These are phyloP conservation scores for Epizoanthus stellaris DNA, from an alignment of 92 coral and sea anemone genomes.

Conservation along the genomic window DNA sequence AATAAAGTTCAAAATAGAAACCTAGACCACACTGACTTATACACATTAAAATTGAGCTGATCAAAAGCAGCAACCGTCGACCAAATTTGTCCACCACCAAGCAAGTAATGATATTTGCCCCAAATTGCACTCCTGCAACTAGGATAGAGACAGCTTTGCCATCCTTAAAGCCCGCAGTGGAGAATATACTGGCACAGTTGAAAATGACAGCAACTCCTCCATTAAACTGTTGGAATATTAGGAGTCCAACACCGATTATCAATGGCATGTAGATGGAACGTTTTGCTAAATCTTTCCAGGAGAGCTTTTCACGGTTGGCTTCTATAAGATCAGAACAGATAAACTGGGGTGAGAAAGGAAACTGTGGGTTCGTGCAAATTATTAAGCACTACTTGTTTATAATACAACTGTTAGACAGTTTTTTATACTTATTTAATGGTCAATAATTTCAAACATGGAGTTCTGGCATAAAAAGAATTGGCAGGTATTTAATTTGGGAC, in stretches of 20 bases:
- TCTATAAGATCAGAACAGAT: conserved; percentile 32
- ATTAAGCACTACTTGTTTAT: too few relatives aligned
- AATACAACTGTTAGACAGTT: too few relatives aligned
- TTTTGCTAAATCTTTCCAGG: conserved; percentile 61
- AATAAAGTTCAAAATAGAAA: conserved; percentile 62
- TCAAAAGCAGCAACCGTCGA: conserved; percentile 67
- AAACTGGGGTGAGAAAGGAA: too few relatives aligned
- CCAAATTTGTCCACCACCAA: conserved; percentile 73
- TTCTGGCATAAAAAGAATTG: too few relatives aligned
- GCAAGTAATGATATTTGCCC: conserved; percentile 56
- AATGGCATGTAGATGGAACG: conserved; percentile 72
- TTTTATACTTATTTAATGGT: too few relatives aligned
- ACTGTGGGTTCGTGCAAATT: too few relatives aligned
- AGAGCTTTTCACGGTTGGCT: conserved; percentile 31
- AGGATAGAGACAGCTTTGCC: conserved; percentile 66
- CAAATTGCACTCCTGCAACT: conserved; percentile 65
- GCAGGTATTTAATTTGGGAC: too few relatives aligned
- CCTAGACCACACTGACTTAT: conserved; percentile 73
- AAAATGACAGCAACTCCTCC: conserved; percentile 76
- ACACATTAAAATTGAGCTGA: conserved; percentile 72
- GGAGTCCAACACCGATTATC: conserved; percentile 62
- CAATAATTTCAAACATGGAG: too few relatives aligned
- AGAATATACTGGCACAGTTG: conserved; percentile 73
- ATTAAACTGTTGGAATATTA: conserved; percentile 77
- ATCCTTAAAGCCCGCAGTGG: conserved; percentile 74